A percentile compares a stretch with the other conserved stretches of the same genome.
Conservation (phyloP, 2,113 vertebrate genomes). For the Lethenteron camtschaticum region DNA sequence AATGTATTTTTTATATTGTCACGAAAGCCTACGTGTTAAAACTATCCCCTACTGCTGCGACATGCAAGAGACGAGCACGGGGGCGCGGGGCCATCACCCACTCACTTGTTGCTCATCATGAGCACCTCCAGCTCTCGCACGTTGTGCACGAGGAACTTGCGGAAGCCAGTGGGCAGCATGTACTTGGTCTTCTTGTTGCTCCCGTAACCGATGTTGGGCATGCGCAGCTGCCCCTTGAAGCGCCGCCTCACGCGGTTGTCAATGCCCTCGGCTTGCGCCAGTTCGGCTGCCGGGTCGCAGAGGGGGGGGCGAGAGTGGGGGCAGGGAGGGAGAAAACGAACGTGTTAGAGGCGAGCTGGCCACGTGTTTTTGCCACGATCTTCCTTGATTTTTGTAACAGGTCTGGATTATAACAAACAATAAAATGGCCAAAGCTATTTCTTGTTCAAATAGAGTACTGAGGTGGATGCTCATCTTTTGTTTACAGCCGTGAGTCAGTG, state of each 20-base stretch:
- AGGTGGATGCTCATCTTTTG: no score
- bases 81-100: constrained; percentile 1
- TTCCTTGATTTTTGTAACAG: no score
- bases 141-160: constrained; percentile 83
- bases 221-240: constrained; percentile 94
- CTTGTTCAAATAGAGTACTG: no score
- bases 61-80: no score
- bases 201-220: constrained; percentile 95
- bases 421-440: no score
- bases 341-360: not conserved
- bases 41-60: no score
- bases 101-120: constrained; percentile 98
- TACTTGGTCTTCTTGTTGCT: constrained; percentile 96
- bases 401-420: no score
- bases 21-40: no score
- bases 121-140: constrained; percentile 88
- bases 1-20: no score
- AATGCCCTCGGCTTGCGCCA: constrained; percentile 91
- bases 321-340: not conserved
- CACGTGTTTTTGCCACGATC: not conserved
- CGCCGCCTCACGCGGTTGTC: constrained; percentile 84
- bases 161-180: constrained; percentile 79
- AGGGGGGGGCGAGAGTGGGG: not conserved
- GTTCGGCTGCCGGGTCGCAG: constrained; percentile 28
- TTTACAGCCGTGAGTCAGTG: no score